phyloP scores from a whole-genome alignment of 2,888 invertebrate genomes.

The Trissolcus japonicus region DNA sequence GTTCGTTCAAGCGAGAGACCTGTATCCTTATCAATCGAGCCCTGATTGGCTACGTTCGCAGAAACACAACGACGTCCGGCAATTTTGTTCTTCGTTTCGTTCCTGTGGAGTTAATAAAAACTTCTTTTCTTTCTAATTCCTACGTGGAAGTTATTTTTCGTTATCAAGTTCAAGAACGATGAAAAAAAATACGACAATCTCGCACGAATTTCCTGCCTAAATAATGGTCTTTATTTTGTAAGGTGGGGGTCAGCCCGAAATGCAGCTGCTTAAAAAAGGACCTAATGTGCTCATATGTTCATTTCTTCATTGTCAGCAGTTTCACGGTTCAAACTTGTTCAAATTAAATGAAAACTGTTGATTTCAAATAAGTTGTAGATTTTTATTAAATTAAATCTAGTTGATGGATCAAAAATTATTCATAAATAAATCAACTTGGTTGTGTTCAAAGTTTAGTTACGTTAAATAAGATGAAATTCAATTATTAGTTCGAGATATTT shows the following conservation, averaged over 20 bases:
- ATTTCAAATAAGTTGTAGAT: no score
- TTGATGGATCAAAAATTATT: no score
- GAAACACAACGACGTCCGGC: conserved; percentile 11
- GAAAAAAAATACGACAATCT: neutral
- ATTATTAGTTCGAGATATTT: no score
- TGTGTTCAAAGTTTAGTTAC: no score
- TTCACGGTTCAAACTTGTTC: neutral
- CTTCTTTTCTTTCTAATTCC: neutral
- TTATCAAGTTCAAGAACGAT: neutral
- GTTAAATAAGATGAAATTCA: no score
- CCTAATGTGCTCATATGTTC: conserved; percentile 45
- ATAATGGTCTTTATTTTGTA: conserved; percentile 41
- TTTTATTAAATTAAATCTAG: no score
- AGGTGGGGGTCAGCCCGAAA: conserved; percentile 35
- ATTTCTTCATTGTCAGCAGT: conserved; percentile 20
- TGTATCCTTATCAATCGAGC: conserved; percentile 40
- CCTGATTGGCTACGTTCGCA: conserved; percentile 13
- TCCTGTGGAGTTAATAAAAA: neutral
- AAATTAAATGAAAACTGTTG: no score
- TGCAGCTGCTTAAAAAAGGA: conserved; percentile 48
- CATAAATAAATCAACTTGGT: no score
- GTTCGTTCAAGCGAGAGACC: conserved; percentile 31
- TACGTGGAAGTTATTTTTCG: no score
- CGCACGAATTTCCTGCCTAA: conserved; percentile 24
- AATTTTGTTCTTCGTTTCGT: conserved; percentile 10